phyloP scores from a whole-genome alignment of 2,888 invertebrate genomes.

The Eudemis profundana region DNA sequence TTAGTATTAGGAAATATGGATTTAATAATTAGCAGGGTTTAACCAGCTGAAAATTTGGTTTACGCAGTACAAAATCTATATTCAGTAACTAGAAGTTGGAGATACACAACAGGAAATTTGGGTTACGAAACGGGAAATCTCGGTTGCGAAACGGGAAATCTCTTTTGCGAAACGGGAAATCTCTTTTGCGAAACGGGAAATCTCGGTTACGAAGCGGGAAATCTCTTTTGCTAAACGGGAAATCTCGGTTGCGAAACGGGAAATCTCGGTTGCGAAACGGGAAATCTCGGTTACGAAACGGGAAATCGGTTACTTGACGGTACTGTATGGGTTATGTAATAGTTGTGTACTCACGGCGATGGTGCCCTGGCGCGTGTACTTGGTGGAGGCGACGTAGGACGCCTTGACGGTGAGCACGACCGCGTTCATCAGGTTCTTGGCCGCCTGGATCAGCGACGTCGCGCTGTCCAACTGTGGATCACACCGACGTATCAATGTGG shows the following conservation, averaged over 20 bases:
- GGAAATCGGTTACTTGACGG: not conserved
- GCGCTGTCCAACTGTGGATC: slow-evolving; percentile 95
- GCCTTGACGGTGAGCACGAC: slow-evolving; percentile 99
- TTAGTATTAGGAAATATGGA: too few species aligned
- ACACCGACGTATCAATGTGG: not conserved
- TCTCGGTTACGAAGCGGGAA: too few species aligned
- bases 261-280: not conserved
- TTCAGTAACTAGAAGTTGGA: too few species aligned
- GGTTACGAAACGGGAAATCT: not conserved
- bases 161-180: too few species aligned
- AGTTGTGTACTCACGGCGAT: slow-evolving; percentile 88
- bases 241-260: too few species aligned
- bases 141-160: too few species aligned
- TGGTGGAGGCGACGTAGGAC: slow-evolving; percentile 99
- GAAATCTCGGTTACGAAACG: not conserved
- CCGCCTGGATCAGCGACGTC: slow-evolving; percentile 99
- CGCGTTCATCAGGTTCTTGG: slow-evolving; percentile 99
- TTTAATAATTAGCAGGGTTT: too few species aligned
- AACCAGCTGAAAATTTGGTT: too few species aligned
- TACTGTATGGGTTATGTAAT: not conserved
- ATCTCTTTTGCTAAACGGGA: too few species aligned
- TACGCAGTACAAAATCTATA: too few species aligned
- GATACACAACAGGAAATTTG: not conserved
- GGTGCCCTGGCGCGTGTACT: slow-evolving; percentile 95
- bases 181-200: too few species aligned